Evolutionary conservation across 2,888 invertebrate species (phyloP), one percentile per base, ranked within the genome.

Genomic region (Drosophila neutralis): DNA sequence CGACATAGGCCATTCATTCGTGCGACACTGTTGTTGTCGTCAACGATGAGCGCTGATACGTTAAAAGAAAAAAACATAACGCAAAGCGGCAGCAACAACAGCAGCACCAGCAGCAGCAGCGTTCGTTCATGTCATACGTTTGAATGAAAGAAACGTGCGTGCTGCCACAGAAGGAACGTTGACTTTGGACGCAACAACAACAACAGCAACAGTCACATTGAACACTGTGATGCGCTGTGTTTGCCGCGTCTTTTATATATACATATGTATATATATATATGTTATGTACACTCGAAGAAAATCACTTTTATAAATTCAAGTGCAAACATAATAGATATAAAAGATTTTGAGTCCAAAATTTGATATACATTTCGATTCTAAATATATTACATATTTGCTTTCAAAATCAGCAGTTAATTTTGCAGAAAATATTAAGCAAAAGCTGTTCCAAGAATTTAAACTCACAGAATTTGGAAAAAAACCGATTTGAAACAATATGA

Each of bases 81-180:
- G 70, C 73, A 78, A 21, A 38, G 29, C 53, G 29, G 31, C 80
- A 73, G 65, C 83, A 24, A 18, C 57, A 38, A 15, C 56, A 21
- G 57, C 80, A 65, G 49, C 27, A 27, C 27, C 80, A 13, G 21
- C 54, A 40, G 38, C 83, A 70, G 67, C 82, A 73, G 76, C 76
- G 85, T 82, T 73, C 80, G 74, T 67, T 66, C 73, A 65, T 85
- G 71, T 75, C 69, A 77, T 82, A 77, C 82, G 88, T 90, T 90
- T 87, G 90, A 90, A 87, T 87, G 79, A 83, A 78, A 82, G 83
- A 87, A 89, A 87, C 90, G 90, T 91, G 92, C 91, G 91, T 91
- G 91, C 91, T 90, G 92, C 91, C 90, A 91, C 91, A 92, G 91
- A 92, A 92, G 91, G 91, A 92, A 83, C 91, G 89, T 89, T 92